Base-by-base conservation (phyloP, 2,888 invertebrate species). In the Drosophila anomelani region DNA sequence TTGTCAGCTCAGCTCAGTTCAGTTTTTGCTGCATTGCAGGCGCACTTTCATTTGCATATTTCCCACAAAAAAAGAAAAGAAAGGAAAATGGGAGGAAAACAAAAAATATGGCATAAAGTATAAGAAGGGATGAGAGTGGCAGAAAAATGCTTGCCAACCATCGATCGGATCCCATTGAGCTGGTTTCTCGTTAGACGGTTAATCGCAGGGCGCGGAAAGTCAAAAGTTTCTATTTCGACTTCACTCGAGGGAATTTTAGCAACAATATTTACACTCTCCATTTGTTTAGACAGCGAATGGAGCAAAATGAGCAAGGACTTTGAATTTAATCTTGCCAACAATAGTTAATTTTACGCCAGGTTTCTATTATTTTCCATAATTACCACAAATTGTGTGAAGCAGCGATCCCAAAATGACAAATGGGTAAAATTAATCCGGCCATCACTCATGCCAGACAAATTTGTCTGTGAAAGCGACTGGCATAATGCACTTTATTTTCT, bases 41-140 rank as follows among this genome's bases (percentile, higher is more conserved):
- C 89, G 70, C 89, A 81, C 89, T 89, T 87, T 80, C 85, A 85
- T 85, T 85, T 85, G 85, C 89, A 85, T 85, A 85, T 87, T 75
- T 60, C 60, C 69, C 60, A 67, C 29, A 73, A 43, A 43, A 10
- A 39, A 36, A n/a, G n/a, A n/a, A 43, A 29, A 9, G 26, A 8
- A 46, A 4, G 15, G 55, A 36, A 44, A n/a, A 36, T 17, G 32
- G 60, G 17, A 17, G 32, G 41, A 36, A 53, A 73, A 47, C 70
- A 70, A 69, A 55, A 56, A 47, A 49, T 67, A 41, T 69, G 70
- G 7, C 57, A 68, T 69, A 56, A 56, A 39, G 68, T 36, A 57
- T 41, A 46, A 20, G 47, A 34, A 41, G 58, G 70, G 67, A 67
- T 67, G 70, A 70, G 46, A 69, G 69, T 20, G 39, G 56, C 20